Percentiles rank a stretch among this genome's conserved stretches.
Conservation (phyloP, 2,888 invertebrate species). For the Ptychoptera contaminata region DNA sequence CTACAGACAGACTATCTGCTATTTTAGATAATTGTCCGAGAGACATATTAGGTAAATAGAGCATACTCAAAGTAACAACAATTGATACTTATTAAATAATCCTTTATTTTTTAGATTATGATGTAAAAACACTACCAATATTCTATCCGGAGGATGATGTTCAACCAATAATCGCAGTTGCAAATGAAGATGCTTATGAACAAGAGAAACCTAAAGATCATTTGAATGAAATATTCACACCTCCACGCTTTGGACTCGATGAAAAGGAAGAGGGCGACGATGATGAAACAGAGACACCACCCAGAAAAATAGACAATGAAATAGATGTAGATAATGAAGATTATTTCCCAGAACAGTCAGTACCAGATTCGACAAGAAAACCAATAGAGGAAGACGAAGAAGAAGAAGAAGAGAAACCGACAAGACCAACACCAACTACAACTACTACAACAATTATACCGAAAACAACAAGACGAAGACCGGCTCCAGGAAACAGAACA, state of each 20-base stretch:
- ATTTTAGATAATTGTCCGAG: constrained; percentile 42
- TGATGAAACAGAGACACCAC: constrained; percentile 2
- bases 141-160: constrained; percentile 15
- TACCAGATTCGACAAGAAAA: constrained; percentile 1
- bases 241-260: constrained; percentile 7
- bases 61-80: constrained; percentile 3
- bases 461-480: constrained; percentile 11
- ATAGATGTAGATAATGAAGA: not conserved
- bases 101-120: constrained; percentile 5
- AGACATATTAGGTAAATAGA: constrained; percentile 20
- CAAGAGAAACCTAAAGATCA: not conserved
- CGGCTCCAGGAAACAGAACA: constrained; percentile 11
- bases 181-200: no score
- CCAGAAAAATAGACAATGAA: not conserved
- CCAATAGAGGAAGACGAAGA: constrained; percentile 1
- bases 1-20: constrained; percentile 41
- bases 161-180: not conserved
- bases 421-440: constrained; percentile 26
- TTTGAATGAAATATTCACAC: constrained; percentile 4
- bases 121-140: constrained; percentile 16
- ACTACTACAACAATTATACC: constrained; percentile 21
- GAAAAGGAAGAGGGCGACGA: constrained; percentile 11
- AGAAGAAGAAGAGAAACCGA: not conserved
- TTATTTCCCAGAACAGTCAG: not conserved
- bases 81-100: not conserved